Evolutionary conservation across 1,140 invertebrate species (phyloP), one percentile per base, ranked within the genome.

Genomic region (Microplitis mediator): DNA sequence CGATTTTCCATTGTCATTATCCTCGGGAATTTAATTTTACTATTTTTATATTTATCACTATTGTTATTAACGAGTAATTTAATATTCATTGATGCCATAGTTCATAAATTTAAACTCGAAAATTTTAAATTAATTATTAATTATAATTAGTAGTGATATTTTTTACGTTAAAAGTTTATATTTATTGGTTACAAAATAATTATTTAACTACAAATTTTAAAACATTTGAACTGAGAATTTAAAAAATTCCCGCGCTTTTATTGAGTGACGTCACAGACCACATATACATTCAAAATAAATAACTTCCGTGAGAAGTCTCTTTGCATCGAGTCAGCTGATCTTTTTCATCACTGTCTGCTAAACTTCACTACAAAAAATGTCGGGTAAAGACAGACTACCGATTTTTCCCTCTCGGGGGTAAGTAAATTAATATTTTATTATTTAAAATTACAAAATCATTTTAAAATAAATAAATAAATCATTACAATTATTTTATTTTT

Each of bases 321-420:
- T 23, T 23, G 23, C 23, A 23, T 23, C 75, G 11, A 82, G 86
- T 87, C 86, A 86, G 86, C 85, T 87, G 86, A 87, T 86, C 80
- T 82, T 78, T 81, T 75, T 78, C 77, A 80, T 85, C 85, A 78
- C 80, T 82, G 81, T 82, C 69, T 74, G 63, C 76, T 79, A 76
- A 50, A 72, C 72, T 77, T 71, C 75, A 54, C 67, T 80, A 36
- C 73, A 45, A 78, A 93, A 92, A 88, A 98, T 98, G 96, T 97
- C 96, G 85, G 91, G 93, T 84, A 97, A 95, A 90, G 98, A 99
- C 82, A 95, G 93, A 88, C 91, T 99, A 82, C 91, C 96, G 71
- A 95, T 99, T 90, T 99, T 99, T 89, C 98, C 98, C 81, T 99
- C 97, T 82, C 92, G 97, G 90, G 98, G 98, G 97, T 98, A 90